phyloP scores from a whole-genome alignment of 2,113 vertebrate genomes.

The Lagenorhynchus albirostris region DNA sequence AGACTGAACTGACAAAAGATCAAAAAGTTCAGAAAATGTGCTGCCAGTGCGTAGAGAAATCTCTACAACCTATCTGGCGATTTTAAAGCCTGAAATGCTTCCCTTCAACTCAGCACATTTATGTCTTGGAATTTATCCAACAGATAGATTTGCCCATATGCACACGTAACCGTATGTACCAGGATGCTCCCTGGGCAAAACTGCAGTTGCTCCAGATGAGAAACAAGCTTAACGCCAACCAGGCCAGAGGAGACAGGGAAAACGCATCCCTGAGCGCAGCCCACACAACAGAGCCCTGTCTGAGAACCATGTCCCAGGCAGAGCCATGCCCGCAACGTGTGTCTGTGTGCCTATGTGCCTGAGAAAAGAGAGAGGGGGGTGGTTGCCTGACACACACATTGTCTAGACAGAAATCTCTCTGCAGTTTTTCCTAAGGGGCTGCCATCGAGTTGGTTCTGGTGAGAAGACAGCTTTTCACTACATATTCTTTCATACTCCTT shows the following conservation, averaged over 20 bases:
- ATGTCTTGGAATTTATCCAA: neutral
- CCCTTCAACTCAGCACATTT: neutral
- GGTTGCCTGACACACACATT: neutral
- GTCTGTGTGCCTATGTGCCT: fast-evolving
- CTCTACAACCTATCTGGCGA: neutral
- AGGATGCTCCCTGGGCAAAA: neutral
- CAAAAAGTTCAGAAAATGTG: neutral
- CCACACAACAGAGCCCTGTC: neutral
- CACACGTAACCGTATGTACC: neutral
- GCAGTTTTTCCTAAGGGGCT: neutral
- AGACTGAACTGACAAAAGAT: neutral
- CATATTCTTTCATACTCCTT: neutral
- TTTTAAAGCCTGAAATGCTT: neutral
- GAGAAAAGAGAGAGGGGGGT: neutral
- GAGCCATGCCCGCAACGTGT: fast-evolving
- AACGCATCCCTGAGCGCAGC: neutral
- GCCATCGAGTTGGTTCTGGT: neutral
- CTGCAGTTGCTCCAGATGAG: neutral
- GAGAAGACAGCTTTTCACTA: neutral
- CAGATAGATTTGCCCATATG: neutral
- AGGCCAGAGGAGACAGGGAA: neutral
- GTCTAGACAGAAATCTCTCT: neutral
- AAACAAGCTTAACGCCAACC: neutral
- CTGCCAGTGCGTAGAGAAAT: neutral
- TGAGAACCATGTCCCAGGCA: neutral